Conservation (phyloP, 2,113 vertebrate genomes). For the Coreoperca whiteheadi region DNA sequence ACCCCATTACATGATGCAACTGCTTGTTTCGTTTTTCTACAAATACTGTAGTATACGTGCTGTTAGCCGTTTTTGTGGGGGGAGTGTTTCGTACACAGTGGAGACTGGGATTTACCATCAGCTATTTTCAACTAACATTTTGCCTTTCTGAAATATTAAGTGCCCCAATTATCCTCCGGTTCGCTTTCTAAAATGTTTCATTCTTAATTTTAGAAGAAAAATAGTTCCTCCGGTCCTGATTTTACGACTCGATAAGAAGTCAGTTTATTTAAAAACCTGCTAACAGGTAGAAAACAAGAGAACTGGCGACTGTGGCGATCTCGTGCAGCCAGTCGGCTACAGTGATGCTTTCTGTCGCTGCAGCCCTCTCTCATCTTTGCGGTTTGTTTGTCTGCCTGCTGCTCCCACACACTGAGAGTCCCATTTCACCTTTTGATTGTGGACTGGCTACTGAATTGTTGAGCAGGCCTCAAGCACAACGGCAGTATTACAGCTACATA, state of each 20-base stretch:
- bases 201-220: not conserved
- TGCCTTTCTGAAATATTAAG: not conserved
- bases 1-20: not conserved
- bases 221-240: not conserved
- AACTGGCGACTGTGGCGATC: no score
- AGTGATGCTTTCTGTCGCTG: not conserved
- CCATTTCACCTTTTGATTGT: conserved; percentile 39
- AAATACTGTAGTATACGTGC: no score
- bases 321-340: not conserved
- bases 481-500: not conserved
- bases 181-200: not conserved
- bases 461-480: not conserved
- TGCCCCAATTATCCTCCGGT: not conserved
- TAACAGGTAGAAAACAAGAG: not conserved
- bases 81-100: not conserved
- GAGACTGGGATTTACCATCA: no score
- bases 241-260: not conserved
- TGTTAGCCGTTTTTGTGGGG: not conserved
- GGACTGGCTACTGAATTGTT: conserved; percentile 18
- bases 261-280: not conserved
- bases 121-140: not conserved
- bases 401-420: conserved; percentile 20
- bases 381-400: not conserved
- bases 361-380: conserved; percentile 28
- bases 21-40: not conserved